Evolutionary conservation across 1,140 invertebrate genomes (phyloP).

Genomic region (Musca domestica): DNA sequence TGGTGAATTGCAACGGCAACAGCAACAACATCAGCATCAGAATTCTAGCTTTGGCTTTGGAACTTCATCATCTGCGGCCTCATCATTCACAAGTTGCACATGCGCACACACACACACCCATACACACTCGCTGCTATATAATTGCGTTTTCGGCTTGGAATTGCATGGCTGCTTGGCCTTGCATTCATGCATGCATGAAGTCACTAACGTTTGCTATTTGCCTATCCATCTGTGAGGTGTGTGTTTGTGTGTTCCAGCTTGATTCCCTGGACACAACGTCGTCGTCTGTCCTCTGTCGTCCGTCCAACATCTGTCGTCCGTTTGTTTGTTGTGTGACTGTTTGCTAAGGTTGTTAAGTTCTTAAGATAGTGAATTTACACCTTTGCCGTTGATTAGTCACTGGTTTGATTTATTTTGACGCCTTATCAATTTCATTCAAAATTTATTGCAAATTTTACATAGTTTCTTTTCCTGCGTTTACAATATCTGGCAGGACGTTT

Average conservation of each 20-base stretch:
- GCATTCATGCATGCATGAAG: background rate
- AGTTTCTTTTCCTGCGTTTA: slow-evolving; percentile 20
- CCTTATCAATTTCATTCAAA: slow-evolving; percentile 29
- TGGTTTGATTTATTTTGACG: slow-evolving; percentile 29
- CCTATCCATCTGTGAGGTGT: too few species aligned
- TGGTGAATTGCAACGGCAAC: background rate
- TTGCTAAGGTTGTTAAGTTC: slow-evolving; percentile 11
- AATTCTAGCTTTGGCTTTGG: too few species aligned
- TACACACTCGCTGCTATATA: too few species aligned
- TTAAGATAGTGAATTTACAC: slow-evolving; percentile 21
- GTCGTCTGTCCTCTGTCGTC: background rate
- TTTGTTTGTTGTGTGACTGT: background rate
- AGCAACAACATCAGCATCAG: background rate
- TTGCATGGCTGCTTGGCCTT: too few species aligned
- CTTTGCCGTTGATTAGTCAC: slow-evolving; percentile 27
- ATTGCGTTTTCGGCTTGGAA: background rate
- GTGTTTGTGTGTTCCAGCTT: too few species aligned
- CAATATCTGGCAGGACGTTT: background rate
- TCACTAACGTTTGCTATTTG: background rate
- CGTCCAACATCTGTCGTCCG: background rate
- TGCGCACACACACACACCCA: too few species aligned
- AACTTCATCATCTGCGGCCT: too few species aligned
- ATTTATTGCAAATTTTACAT: slow-evolving; percentile 27
- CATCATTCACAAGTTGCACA: too few species aligned
- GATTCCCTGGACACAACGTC: too few species aligned